phyloP scores from a whole-genome alignment of 2,797 vertebrate species.

The Poecilia wingei region DNA sequence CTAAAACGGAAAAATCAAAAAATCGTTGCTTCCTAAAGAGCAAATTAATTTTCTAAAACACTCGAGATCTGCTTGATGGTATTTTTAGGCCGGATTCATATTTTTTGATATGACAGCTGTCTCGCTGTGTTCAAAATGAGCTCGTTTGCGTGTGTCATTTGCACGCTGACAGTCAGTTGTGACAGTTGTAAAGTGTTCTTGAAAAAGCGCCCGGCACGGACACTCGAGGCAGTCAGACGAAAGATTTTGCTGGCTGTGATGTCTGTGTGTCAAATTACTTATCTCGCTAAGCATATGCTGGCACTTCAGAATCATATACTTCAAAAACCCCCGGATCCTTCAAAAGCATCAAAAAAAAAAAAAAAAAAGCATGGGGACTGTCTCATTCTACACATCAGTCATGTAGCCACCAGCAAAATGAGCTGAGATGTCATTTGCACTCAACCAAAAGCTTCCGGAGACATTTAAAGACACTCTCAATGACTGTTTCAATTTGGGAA shows the following conservation, averaged over 20 bases:
- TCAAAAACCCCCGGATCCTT: slow-evolving; percentile 71
- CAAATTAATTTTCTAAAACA: slow-evolving; percentile 68
- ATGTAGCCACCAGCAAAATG: slow-evolving; percentile 80
- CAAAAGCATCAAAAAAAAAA: slow-evolving; percentile 76
- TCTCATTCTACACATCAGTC: slow-evolving; percentile 80
- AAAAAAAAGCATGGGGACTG: slow-evolving; percentile 38
- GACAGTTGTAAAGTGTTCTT: slow-evolving; percentile 82
- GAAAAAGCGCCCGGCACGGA: slow-evolving; percentile 70
- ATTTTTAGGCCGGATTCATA: slow-evolving; percentile 67
- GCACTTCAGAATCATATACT: slow-evolving; percentile 84
- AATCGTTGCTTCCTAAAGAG: slow-evolving; percentile 66
- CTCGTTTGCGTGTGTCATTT: slow-evolving; percentile 69
- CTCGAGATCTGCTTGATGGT: slow-evolving; percentile 64
- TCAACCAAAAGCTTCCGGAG: slow-evolving; percentile 76
- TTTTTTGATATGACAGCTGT: slow-evolving; percentile 74
- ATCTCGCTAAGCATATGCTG: slow-evolving; percentile 83
- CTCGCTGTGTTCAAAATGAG: slow-evolving; percentile 68
- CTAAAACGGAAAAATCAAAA: slow-evolving; percentile 36
- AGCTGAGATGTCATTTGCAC: slow-evolving; percentile 81
- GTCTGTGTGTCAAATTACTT: slow-evolving; percentile 84
- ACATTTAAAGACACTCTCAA: slow-evolving; percentile 76
- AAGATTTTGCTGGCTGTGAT: slow-evolving; percentile 81
- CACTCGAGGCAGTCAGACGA: slow-evolving; percentile 76
- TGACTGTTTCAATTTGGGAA: slow-evolving; percentile 81
- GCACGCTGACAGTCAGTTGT: slow-evolving; percentile 76